Evolutionary conservation across 2,113 vertebrate species (phyloP).

Genomic region (Psephotus haematonotus): DNA sequence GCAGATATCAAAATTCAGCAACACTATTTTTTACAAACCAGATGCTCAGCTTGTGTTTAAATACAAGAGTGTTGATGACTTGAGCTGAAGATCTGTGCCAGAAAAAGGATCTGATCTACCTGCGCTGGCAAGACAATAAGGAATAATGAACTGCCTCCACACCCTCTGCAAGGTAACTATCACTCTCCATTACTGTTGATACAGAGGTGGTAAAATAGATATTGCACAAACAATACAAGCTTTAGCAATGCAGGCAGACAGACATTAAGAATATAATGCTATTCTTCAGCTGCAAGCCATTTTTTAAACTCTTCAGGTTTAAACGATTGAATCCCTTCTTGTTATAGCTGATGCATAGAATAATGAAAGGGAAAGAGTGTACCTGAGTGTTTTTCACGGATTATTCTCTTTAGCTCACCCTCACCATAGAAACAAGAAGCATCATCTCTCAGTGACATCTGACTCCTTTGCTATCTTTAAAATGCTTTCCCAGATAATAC

Average conservation of each 20-base stretch:
- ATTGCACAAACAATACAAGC: neutral
- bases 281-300: neutral
- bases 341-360: neutral
- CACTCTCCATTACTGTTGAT: neutral
- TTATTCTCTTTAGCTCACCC: neutral
- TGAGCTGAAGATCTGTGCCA: neutral
- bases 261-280: neutral
- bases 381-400: neutral
- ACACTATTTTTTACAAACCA: neutral
- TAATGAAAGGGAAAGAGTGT: neutral
- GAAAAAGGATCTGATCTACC: neutral
- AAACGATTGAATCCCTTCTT: neutral
- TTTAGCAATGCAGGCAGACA: neutral
- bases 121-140: neutral
- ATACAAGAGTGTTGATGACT: neutral
- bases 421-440: slow-evolving; percentile 21
- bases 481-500: slow-evolving; percentile 20
- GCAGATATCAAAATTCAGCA: neutral
- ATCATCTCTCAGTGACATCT: neutral
- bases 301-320: neutral
- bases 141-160: neutral
- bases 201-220: neutral
- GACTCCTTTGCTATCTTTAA: neutral
- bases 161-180: neutral
- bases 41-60: neutral